Base-by-base conservation (phyloP, 2,797 vertebrate species). In the Falco concolor region DNA sequence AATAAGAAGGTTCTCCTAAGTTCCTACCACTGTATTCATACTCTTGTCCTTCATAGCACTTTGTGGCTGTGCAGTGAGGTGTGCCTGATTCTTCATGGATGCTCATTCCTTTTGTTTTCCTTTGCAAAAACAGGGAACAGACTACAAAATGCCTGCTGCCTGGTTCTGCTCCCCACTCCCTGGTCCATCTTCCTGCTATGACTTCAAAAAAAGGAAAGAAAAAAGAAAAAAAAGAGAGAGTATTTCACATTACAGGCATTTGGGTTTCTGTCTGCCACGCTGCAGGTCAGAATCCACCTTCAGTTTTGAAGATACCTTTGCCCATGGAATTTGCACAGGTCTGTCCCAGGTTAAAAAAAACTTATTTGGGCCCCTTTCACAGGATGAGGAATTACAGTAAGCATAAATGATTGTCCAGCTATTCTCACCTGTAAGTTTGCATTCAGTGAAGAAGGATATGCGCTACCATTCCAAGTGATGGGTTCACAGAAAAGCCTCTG, bases 261-360 rank as follows among this genome's bases (percentile, higher is more conserved):
- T 90, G 86, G 18, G 67, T 90, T 97, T 97, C 95, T 95, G 73
- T 38, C 76, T 86, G 80, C 80, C 45, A 28, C 65, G 72, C 87
- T 42, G 72, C 79, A 93, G 79, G 81, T 91, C 77, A 70, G 84
- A 97, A 89, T 96, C 78, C 61, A 91, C 88, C 86, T 95, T 67
- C 72, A 30, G 78, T 95, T 96, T 83, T 84, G 40, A 95, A 97
- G 95, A 93, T 74, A 86, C 53, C 60, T 94, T 97, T 96, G 90
- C 64, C 72, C 54, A 53, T 32, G 96, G 78, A 92, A 94, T 84
- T 94, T 84, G 73, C 86, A 94, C 68, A 56, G 32, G 90, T 79
- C 89, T 81, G 45, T 77, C 30, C 60, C 87, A 93, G 36, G 57
- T 82, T 87, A 30, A 63, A 56, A 54, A 91, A 1, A 2, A 30